Evolutionary conservation across 2,888 invertebrate species (phyloP).

Genomic region (Rhorus exstirpatorius): DNA sequence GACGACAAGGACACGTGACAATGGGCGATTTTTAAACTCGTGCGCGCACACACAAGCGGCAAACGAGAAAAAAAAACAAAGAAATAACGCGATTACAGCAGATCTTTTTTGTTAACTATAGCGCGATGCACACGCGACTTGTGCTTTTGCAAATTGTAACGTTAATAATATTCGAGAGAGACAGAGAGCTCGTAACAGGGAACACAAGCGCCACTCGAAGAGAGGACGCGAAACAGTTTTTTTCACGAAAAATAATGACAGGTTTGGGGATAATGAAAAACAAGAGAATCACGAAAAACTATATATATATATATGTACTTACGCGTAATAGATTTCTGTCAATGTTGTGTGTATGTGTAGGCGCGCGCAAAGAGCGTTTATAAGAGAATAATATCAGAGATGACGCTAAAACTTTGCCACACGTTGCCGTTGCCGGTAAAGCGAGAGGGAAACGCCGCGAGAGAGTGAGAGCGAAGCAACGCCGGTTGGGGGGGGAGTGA

Average conservation of each 20-base stretch:
- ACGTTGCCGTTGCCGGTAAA: conserved; percentile 49
- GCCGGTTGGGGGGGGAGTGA: conserved; percentile 56
- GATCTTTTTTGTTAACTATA: background rate
- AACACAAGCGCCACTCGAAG: no score
- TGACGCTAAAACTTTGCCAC: conserved; percentile 83
- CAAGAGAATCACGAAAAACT: no score
- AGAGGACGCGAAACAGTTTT: background rate
- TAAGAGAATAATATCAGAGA: conserved; percentile 48
- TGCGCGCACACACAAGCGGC: background rate
- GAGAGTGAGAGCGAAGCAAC: conserved; percentile 7
- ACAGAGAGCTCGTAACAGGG: no score
- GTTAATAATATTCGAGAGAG: no score
- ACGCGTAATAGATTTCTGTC: background rate
- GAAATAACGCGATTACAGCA: background rate
- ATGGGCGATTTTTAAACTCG: conserved; percentile 9
- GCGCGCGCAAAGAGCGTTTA: conserved; percentile 78
- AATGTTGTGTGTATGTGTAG: background rate
- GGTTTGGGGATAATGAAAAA: no score
- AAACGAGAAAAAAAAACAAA: background rate
- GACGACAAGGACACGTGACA: background rate
- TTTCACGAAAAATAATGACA: background rate
- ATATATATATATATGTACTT: no score
- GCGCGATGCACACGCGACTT: no score
- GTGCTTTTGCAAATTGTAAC: no score
- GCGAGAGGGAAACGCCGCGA: background rate